Base-by-base conservation (phyloP, 2,888 invertebrate species). In the Venusia cambrica region DNA sequence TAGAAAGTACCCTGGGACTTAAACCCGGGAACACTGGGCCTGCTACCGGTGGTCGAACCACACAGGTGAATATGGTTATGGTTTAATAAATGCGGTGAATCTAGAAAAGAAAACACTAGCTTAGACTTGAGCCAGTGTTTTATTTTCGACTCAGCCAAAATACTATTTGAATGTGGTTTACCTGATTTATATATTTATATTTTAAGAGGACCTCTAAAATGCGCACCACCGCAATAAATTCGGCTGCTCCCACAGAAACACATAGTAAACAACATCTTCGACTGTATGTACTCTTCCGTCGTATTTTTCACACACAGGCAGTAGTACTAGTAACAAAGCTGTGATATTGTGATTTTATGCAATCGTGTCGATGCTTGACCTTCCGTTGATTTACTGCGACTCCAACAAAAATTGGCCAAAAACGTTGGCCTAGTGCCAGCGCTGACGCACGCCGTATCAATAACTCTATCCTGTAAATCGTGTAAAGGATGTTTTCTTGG, bases 401-500 rank as follows among this genome's bases (percentile, higher is more conserved):
- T 60, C 52, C 60, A 47, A 62, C 60, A 58, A 57, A 74, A 73
- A 73, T 73, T 73, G 71, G 68, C 76, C 74, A 74, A 73, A 72
- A 77, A 78, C 70, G 62, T 48, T 51, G 51, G 51, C 44, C 21
- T 61, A 62, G 64, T 67, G 67, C 75, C 75, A 74, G 55, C 39
- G 48, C 45, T 48, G 41, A 56, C 50, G 34, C 47, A 50, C 41
- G 41, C 16, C 12, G 36, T 20, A 34, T 41, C 32, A 17, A 38
- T 30, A 38, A 24, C 37, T 42, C 38, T 47, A 41, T 45, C 18
- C 56, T 57, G 54, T 51, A 47, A 32, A 31, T 33, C 48, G 51
- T 54, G 54, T 51, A 54, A 41, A 52, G 34, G 51, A 59, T 49
- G 56, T 62, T 65, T 57, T 57, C 52, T 48, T 32, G 31, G 44